These are phyloP conservation scores for Scaptomyza pallida DNA, from an alignment of 1,140 invertebrate genomes.

Conservation along the genomic window DNA sequence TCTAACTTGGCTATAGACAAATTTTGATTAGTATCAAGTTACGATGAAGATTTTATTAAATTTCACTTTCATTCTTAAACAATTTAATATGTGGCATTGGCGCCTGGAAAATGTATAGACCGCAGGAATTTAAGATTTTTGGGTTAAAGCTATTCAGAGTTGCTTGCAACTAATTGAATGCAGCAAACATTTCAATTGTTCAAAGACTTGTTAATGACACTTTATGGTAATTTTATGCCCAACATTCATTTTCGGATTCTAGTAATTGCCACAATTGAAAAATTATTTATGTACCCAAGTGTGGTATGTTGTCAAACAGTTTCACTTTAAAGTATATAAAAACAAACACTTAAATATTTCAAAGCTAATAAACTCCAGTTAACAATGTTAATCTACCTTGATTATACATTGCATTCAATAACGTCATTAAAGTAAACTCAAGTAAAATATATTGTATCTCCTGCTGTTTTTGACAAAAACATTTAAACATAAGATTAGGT, in stretches of 20 bases:
- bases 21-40: conserved; percentile 31
- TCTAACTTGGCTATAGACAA: conserved; percentile 5
- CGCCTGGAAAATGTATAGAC: conserved; percentile 10
- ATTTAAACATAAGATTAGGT: too few species aligned
- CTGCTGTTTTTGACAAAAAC: too few species aligned
- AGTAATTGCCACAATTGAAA: conserved; percentile 6
- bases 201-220: conserved; percentile 11
- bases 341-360: background rate
- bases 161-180: conserved; percentile 23
- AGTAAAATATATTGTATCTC: too few species aligned
- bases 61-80: background rate
- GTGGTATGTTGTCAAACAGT: background rate
- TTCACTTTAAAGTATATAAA: background rate
- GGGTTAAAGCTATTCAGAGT: background rate
- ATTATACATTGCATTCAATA: too few species aligned
- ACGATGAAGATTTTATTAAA: conserved; percentile 31
- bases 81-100: background rate
- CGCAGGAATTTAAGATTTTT: conserved; percentile 22
- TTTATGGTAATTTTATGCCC: conserved; percentile 14
- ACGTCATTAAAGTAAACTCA: too few species aligned
- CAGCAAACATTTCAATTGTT: conserved; percentile 26
- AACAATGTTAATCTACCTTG: too few species aligned
- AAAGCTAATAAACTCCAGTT: background rate
- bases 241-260: conserved; percentile 12
- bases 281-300: background rate